A percentile compares a stretch with the other conserved stretches of the same genome.
These are phyloP conservation scores for Porites lobata DNA, from an alignment of 92 coral and sea anemone species.

Conservation along the genomic window DNA sequence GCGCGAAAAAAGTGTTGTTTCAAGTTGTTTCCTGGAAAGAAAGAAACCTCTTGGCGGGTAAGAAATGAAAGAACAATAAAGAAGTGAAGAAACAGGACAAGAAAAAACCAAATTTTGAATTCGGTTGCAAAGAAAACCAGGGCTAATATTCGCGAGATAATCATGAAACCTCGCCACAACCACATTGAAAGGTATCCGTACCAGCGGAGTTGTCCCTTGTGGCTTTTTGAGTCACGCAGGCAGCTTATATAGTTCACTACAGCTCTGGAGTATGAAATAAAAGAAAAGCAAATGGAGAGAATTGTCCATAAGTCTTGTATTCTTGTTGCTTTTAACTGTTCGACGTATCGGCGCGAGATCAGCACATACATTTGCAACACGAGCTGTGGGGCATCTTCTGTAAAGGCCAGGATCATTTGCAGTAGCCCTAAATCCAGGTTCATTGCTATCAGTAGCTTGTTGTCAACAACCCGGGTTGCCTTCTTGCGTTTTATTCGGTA, in stretches of 20 bases:
- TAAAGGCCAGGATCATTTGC: constrained; percentile 91
- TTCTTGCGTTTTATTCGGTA: constrained; percentile 73
- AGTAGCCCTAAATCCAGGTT: constrained; percentile 80
- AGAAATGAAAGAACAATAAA: constrained; percentile 56
- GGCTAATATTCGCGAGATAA: constrained; percentile 77
- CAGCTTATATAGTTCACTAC: constrained; percentile 78
- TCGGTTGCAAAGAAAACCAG: constrained; percentile 89
- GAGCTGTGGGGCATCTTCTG: constrained; percentile 91
- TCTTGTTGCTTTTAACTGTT: constrained; percentile 52
- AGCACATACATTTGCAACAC: constrained; percentile 86
- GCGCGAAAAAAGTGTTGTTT: constrained; percentile 79
- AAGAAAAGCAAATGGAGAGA: constrained; percentile 79
- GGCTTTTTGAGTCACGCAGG: constrained; percentile 82
- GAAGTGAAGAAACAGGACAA: constrained; percentile 68
- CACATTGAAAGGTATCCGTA: constrained; percentile 87
- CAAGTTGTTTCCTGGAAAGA: constrained; percentile 71
- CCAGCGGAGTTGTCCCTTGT: constrained; percentile 87
- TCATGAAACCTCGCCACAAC: constrained; percentile 88
- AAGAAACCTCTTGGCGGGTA: constrained; percentile 69
- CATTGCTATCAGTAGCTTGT: constrained; percentile 78
- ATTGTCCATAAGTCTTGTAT: constrained; percentile 84
- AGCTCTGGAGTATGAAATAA: constrained; percentile 88
- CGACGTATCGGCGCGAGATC: constrained; percentile 55
- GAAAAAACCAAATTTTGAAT: constrained; percentile 80
- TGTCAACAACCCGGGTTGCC: constrained; percentile 45